Evolutionary conservation across 1,140 invertebrate species (phyloP), one percentile per base, ranked within the genome.

Genomic region (Ptiloglossa arizonensis): DNA sequence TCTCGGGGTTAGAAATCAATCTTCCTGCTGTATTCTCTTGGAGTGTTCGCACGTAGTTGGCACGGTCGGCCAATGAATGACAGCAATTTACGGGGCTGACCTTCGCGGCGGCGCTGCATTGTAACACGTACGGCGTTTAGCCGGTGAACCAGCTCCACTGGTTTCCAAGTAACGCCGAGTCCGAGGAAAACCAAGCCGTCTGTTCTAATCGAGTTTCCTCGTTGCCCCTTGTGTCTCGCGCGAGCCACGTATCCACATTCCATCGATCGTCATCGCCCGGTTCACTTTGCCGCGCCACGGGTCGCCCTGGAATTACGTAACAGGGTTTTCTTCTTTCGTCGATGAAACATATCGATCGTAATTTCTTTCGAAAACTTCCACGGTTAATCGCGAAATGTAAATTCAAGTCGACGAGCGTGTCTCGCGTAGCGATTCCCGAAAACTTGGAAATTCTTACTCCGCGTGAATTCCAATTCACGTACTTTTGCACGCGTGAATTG

Each of bases 41-140:
- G 38, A 9, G 46, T 56, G 72, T 64, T 67, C 32, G 38, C 72
- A 56, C 24, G 38, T 56, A 66, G 48, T 56, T 74, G 41, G 24
- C 50, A 27, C 71, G 32, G 48, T 59, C 80, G 72, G 73, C 66
- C 63, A 68, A 85, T 38, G 77, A 73, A 77, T 74, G 74, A 60
- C 44, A 71, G 60, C 46, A 68, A 77, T 70, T 70, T 77, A 62
- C 44, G 44, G 54, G 44, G 8, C 29, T 29, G 56, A 77, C 41
- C 56, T 48, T 77, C 67, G 56, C 5, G 24, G 19, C 19, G 54
- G 27, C 27, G 56, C 15, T 17, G 67, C 74, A 70, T 77, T 77
- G 44, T 77, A 41, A 71, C 46, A 77, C 46, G 67, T 77, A 62
- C 66, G 15, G 5, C 46, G 48, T 73, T 73, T 78, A 72, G 48